A percentile compares a stretch with the other conserved stretches of the same genome.
Conservation (phyloP, 2,888 invertebrate species). For the Tenthredo amoena region DNA sequence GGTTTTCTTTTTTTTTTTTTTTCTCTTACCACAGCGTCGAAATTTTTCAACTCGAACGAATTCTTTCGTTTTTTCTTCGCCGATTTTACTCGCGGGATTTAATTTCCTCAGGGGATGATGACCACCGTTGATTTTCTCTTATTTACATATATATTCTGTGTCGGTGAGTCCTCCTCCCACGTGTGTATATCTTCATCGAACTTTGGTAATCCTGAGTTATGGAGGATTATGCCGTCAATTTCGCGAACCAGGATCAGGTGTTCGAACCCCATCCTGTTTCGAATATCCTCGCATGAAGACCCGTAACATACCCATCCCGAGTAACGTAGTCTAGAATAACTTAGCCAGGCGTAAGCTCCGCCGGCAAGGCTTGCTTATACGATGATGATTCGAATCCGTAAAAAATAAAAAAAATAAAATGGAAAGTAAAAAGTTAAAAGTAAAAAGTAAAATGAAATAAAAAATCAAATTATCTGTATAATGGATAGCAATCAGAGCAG, state of each 20-base stretch:
- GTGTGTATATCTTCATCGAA: conserved; percentile 59
- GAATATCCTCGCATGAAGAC: conserved; percentile 53
- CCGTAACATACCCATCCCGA: conserved; percentile 60
- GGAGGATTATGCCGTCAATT: conserved; percentile 77
- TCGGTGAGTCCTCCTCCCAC: conserved; percentile 41
- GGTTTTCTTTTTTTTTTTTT: neutral
- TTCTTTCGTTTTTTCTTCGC: neutral
- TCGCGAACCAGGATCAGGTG: conserved; percentile 75
- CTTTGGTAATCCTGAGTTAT: conserved; percentile 76
- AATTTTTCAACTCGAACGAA: too few relatives aligned
- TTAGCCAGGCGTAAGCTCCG: conserved; percentile 54
- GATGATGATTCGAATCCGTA: neutral
- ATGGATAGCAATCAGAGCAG: neutral
- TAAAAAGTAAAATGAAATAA: neutral
- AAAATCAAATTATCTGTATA: neutral
- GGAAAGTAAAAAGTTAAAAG: neutral
- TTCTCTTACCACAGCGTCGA: too few relatives aligned
- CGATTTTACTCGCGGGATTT: neutral
- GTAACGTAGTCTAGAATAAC: conserved; percentile 55
- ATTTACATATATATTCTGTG: conserved; percentile 17
- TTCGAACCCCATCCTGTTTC: conserved; percentile 62
- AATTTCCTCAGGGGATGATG: neutral
- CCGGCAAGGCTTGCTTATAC: neutral
- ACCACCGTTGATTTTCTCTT: conserved; percentile 12
- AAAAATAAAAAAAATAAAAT: neutral